Evolutionary conservation across 92 coral and sea anemone genomes (phyloP).

Genomic region (Phenganax stokvisi): DNA sequence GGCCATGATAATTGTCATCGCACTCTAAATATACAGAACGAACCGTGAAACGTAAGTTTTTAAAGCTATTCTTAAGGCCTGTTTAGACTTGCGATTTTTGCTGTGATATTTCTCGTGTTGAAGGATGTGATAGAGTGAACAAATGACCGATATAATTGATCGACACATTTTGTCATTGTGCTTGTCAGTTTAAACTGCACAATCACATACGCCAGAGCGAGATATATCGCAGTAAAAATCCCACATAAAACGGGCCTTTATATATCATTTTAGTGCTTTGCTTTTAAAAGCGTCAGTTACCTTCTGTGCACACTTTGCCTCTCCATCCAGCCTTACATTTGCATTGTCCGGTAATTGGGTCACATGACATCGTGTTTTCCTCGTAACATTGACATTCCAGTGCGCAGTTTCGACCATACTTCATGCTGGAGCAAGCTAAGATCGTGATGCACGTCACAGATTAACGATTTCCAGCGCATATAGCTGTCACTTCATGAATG

Average conservation of each 20-base stretch:
- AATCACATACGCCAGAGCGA: no score
- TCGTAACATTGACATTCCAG: constrained; percentile 70
- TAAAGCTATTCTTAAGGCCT: no score
- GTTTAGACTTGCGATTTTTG: background rate
- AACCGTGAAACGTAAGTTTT: background rate
- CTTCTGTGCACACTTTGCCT: constrained; percentile 67
- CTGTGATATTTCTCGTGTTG: no score
- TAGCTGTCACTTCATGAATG: no score
- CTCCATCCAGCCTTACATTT: constrained; percentile 76
- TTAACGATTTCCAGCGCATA: background rate
- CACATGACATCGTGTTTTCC: constrained; percentile 60
- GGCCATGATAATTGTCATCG: constrained; percentile 27
- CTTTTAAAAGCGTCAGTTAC: constrained; percentile 41
- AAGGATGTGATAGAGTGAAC: no score
- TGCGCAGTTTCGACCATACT: constrained; percentile 68
- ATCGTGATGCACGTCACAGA: background rate
- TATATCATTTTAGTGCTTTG: no score
- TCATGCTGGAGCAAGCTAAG: constrained; percentile 57
- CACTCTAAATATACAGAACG: constrained; percentile 46
- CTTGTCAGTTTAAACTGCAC: no score
- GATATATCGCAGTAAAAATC: no score
- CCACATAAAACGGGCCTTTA: no score
- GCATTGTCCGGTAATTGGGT: constrained; percentile 66
- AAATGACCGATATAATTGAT: no score
- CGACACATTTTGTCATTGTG: no score